Evolutionary conservation across 2,113 vertebrate genomes (phyloP), one percentile per base, ranked within the genome.

Genomic region (Phrynosoma blainvillii): DNA sequence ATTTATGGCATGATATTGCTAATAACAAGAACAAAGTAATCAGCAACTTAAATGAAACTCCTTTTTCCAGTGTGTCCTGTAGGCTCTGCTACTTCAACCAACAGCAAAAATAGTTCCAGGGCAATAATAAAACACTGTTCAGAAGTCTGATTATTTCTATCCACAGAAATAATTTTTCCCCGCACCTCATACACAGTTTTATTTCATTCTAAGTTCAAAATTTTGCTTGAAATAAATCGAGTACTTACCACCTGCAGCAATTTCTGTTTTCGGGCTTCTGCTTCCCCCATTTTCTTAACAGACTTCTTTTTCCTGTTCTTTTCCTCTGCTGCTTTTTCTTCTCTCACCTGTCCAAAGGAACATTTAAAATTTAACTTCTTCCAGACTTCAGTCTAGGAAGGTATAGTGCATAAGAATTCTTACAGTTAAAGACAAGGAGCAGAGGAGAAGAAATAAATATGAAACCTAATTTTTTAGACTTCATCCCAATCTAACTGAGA

Each of bases 311-410:
- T 98, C 96, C 97, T 98, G 85, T 96, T 97, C 87, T 96, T 97
- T 90, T 99, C 98, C 27, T 99, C 98, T 0, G 96, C 95, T 76
- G 82, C 42, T 1, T 98, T 98, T 95, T 98, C 98, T 40, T 98
- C 97, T 86, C 95, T 96, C 75, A 96, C 90, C 96, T 95, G 88
- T 14, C 47, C 66, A 87, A 93, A 76, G 32, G 6, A 71, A 2
- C 54, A 62, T 40, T n/a, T 25, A 1, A n/a, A 16, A 73, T 27
- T 1, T 47, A 36, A 6, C 47, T 1, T 5, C 9, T 0, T 13
- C 32, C 84, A 56, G 42, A 1, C 23, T 71, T 21, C 27, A 75
- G 5, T 0, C 0, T 8, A 10, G 54, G 4, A 32, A 0, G 40
- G 14, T 54, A 52, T 25, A 75, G 14, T 82, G 12, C 42, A 0